These are phyloP conservation scores for Microctonus brassicae DNA, from an alignment of 2,888 invertebrate genomes.

Conservation along the genomic window DNA sequence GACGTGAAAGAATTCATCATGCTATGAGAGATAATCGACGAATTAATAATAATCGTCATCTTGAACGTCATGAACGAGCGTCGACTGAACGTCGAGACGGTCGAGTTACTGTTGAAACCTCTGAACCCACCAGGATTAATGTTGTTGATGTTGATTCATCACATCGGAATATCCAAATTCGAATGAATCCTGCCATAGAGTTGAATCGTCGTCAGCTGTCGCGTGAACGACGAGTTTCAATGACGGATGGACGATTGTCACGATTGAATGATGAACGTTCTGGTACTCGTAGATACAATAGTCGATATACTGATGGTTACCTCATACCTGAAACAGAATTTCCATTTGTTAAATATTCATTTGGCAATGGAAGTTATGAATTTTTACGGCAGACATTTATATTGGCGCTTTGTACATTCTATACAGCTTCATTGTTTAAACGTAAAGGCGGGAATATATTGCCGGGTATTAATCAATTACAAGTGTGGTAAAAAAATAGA, in stretches of 20 bases:
- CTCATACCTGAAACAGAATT: conserved; percentile 24
- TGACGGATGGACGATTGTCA: conserved; percentile 14
- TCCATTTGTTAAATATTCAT: conserved; percentile 6
- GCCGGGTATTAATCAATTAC: conserved; percentile 25
- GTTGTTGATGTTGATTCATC: conserved; percentile 18
- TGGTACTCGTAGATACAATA: conserved; percentile 2
- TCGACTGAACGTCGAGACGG: conserved; percentile 13
- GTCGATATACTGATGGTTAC: conserved; percentile 13
- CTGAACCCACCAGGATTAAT: neutral
- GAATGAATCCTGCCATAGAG: conserved; percentile 17
- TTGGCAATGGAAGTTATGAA: conserved; percentile 45
- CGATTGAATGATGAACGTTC: conserved; percentile 1
- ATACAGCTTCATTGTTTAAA: conserved; percentile 56
- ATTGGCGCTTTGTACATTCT: conserved; percentile 56
- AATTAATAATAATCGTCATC: too few species aligned
- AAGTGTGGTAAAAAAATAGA: conserved; percentile 34
- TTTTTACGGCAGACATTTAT: conserved; percentile 54
- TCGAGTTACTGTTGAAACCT: neutral
- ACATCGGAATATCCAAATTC: conserved; percentile 21
- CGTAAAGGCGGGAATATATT: conserved; percentile 49
- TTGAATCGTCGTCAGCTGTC: conserved; percentile 29
- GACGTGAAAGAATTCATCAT: neutral
- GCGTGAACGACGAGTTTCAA: conserved; percentile 8
- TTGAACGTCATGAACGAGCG: conserved; percentile 26
- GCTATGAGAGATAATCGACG: conserved; percentile 20